These are phyloP conservation scores for Zonitis immaculata DNA, from an alignment of 2,888 invertebrate species.

Conservation along the genomic window DNA sequence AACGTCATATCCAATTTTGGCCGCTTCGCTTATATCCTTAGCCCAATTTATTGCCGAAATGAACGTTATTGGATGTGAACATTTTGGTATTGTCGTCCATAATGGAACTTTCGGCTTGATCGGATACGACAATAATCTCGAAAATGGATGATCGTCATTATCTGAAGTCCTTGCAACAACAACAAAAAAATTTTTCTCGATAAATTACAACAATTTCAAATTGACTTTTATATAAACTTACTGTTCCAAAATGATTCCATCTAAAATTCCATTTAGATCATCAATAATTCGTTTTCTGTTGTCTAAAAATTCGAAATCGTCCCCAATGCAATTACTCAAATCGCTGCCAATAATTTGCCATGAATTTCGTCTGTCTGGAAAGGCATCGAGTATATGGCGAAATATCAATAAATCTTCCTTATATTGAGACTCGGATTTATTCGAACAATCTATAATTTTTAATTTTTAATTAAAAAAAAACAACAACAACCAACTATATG, in stretches of 20 bases:
- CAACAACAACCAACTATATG: no score
- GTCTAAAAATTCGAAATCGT: constrained; percentile 50
- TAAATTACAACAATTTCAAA: not conserved
- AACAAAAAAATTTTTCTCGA: not conserved
- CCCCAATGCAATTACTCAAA: constrained; percentile 49
- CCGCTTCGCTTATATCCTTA: constrained; percentile 67
- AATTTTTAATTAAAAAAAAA: no score
- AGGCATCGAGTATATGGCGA: constrained; percentile 61
- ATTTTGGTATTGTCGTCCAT: constrained; percentile 42
- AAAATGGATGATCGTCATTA: not conserved
- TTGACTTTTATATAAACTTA: constrained; percentile 49
- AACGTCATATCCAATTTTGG: constrained; percentile 65
- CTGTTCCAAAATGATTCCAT: constrained; percentile 71
- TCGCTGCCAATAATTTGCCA: constrained; percentile 64
- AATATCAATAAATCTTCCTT: constrained; percentile 59
- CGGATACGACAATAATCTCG: not conserved
- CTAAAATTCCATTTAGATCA: constrained; percentile 56
- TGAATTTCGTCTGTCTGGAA: constrained; percentile 51
- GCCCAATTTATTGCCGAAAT: constrained; percentile 68
- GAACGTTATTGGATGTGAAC: constrained; percentile 40
- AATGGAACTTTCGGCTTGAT: constrained; percentile 28
- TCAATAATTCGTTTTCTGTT: constrained; percentile 55
- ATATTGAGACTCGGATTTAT: constrained; percentile 56
- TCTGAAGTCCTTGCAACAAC: not conserved
- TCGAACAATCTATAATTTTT: constrained; percentile 50